Conservation (phyloP, 2,113 vertebrate species). For the Platichthys flesus region DNA sequence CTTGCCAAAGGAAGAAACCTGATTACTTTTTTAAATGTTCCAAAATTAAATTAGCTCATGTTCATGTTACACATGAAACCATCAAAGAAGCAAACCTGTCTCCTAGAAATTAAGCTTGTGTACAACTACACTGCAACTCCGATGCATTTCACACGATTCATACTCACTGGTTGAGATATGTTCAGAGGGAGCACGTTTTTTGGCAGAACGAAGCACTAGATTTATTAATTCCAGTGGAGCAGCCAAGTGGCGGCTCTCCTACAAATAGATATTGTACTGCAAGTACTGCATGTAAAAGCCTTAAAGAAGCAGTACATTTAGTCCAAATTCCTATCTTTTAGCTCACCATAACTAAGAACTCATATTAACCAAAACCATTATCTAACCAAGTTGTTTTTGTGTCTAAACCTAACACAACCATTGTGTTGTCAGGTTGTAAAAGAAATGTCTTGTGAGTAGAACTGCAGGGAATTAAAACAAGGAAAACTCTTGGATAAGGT, state of each 20-base stretch:
- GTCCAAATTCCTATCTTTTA: not conserved
- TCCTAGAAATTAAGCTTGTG: not conserved
- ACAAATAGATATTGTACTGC: not conserved
- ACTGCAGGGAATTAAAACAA: not conserved
- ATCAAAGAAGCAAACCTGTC: not conserved
- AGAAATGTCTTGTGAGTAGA: not conserved
- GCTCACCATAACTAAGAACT: not conserved
- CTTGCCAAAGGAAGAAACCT: not conserved
- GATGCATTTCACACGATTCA: not conserved
- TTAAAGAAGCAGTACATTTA: not conserved
- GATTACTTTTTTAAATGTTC: conserved; percentile 14
- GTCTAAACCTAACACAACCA: not conserved
- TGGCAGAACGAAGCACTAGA: not conserved
- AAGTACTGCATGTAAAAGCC: not conserved
- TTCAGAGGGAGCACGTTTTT: not conserved
- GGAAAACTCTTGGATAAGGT: not conserved
- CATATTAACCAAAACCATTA: not conserved
- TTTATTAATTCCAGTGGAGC: not conserved
- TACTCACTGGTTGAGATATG: not conserved
- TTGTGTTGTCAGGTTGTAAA: not conserved
- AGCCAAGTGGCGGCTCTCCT: not conserved
- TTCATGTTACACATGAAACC: not conserved
- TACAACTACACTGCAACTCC: not conserved
- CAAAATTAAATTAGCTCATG: conserved; percentile 15
- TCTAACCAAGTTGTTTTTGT: not conserved